Percentiles rank a stretch among this genome's conserved stretches.
Conservation (phyloP, 2,797 vertebrate species). For the Pseudochirops corinnae region DNA sequence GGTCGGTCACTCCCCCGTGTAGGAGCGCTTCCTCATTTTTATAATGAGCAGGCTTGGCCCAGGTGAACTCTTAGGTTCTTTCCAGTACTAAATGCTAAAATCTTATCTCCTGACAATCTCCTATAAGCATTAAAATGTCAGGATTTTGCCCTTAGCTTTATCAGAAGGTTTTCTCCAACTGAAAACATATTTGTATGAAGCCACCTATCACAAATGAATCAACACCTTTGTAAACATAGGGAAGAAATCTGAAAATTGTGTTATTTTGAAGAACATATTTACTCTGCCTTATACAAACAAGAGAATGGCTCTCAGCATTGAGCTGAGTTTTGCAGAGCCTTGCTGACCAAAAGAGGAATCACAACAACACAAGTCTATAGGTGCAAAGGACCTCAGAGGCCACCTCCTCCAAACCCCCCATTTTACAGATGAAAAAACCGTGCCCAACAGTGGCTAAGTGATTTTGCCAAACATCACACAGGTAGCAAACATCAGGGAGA, state of each 20-base stretch:
- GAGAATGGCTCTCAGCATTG: not conserved
- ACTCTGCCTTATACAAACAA: not conserved
- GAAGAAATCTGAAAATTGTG: not conserved
- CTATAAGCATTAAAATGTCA: not conserved
- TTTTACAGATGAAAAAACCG: not conserved
- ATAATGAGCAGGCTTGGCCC: not conserved
- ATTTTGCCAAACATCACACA: not conserved
- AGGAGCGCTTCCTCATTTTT: not conserved
- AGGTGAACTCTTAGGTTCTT: not conserved
- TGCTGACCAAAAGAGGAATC: not conserved
- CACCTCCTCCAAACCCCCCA: not conserved
- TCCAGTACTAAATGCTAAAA: not conserved
- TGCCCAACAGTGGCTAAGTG: not conserved
- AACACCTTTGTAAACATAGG: not conserved
- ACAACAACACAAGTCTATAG: not conserved
- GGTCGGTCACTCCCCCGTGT: not conserved
- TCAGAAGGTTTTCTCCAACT: conserved; percentile 15
- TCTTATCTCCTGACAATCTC: not conserved
- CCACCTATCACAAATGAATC: conserved; percentile 44
- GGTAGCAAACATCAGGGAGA: not conserved
- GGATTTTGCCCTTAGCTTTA: conserved; percentile 37
- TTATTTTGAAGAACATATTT: not conserved
- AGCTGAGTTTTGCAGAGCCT: not conserved
- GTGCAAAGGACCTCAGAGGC: not conserved
- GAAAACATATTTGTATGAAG: conserved; percentile 19